phyloP scores from a whole-genome alignment of 2,113 vertebrate species.

The Fulmarus glacialis region DNA sequence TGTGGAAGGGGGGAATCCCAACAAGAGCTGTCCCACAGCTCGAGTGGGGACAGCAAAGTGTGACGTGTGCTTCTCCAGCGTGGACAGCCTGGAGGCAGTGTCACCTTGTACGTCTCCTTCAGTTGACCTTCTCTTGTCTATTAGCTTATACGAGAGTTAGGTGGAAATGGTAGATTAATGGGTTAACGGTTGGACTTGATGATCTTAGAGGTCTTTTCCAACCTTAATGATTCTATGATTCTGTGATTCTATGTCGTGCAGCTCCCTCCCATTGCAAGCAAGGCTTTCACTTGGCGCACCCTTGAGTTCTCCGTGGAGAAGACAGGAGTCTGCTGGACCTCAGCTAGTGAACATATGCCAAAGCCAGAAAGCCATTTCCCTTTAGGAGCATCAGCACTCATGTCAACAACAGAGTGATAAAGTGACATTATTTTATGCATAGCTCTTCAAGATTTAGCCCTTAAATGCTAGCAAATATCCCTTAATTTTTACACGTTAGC shows the following conservation, averaged over 20 bases:
- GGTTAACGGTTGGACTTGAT: no score
- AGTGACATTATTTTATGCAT: not conserved
- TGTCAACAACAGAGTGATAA: not conserved
- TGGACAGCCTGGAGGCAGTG: not conserved
- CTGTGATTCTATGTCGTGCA: no score
- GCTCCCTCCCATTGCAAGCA: not conserved
- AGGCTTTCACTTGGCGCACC: not conserved
- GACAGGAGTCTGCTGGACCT: not conserved
- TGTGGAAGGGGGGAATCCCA: not conserved
- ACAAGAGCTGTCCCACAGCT: not conserved
- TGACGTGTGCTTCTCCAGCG: not conserved
- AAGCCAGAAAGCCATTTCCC: not conserved
- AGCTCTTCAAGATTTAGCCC: not conserved
- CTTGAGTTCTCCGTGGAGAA: not conserved
- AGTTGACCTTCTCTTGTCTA: not conserved
- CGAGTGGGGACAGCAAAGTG: accelerated
- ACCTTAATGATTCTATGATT: no score
- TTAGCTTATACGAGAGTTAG: not conserved
- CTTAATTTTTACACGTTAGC: not conserved
- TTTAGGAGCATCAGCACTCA: not conserved
- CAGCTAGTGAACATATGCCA: not conserved
- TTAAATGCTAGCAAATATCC: not conserved
- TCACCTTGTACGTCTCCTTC: not conserved
- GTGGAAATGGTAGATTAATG: no score
- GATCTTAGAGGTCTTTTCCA: no score